Evolutionary conservation across 2,797 vertebrate genomes (phyloP), one percentile per base, ranked within the genome.

Genomic region (Ceryle rudis): DNA sequence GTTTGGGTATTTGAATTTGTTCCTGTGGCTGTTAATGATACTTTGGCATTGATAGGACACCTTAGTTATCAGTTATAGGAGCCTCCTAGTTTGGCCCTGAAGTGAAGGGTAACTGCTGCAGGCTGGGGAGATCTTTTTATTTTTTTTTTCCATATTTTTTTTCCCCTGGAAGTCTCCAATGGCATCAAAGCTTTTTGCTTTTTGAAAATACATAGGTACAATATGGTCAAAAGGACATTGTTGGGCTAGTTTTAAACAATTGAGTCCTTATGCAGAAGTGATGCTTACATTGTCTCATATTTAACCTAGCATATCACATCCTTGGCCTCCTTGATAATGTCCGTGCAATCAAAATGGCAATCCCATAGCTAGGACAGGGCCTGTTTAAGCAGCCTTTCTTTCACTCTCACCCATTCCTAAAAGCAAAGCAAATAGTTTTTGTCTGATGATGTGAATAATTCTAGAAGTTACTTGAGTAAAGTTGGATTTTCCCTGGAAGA

Each of bases 261-360:
- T 14, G 14, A 49, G 47, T 46, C 57, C 64, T 83, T 58, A 39
- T 39, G 35, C 37, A 86, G 44, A 82, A 81, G 39, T 31, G 75
- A 17, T 1, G 1, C 25, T 73, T 42, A 58, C 6, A 1, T 5
- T 65, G 61, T n/a, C 47, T 51, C 20, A 0, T 25, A 31, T 39
- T 70, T 52, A 92, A 85, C 8, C 5, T 54, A 14, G 15, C 5
- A 6, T 60, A 46, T 79, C 3, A 4, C 31, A 52, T 77, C 55
- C 46, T 75, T 69, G 21, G 20, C 25, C 70, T 65, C 51, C 70
- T n/a, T 52, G 44, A 11, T 71, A 60, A 55, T 29, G 15, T 60
- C 51, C 47, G 55, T 33, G 70, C 57, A 25, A 51, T 23, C 26
- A 29, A 28, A 81, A 55, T 39, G 52, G n/a, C 60, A 75, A 3